Evolutionary conservation across 2,113 vertebrate genomes (phyloP).

Genomic region (Hucho hucho): DNA sequence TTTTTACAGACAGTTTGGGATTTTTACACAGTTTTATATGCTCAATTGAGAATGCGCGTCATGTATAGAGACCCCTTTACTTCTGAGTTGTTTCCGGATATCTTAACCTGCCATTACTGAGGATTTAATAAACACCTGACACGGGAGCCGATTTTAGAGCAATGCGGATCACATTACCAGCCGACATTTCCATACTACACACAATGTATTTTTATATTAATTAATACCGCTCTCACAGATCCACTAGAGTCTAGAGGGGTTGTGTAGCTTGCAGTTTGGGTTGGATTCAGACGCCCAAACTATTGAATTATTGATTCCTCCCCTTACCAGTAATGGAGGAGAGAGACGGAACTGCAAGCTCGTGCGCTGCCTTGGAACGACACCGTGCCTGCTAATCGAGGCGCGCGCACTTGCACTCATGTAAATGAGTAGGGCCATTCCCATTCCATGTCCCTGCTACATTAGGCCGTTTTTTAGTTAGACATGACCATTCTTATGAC

Average conservation of each 20-base stretch:
- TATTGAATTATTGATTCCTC: slow-evolving; percentile 78
- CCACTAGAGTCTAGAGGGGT: slow-evolving; percentile 51
- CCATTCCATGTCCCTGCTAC: slow-evolving; percentile 7
- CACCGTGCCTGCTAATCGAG: slow-evolving; percentile 22
- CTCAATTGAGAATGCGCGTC: too few relatives aligned
- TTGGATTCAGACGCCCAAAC: slow-evolving; percentile 73
- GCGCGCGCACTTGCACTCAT: slow-evolving; percentile 34
- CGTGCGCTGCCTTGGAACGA: slow-evolving; percentile 41
- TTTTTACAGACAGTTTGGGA: neutral
- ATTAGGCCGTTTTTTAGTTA: neutral
- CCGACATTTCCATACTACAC: slow-evolving; percentile 70
- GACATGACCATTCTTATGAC: too few relatives aligned
- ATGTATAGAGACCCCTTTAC: too few relatives aligned
- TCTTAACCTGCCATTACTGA: slow-evolving; percentile 66
- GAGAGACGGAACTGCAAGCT: slow-evolving; percentile 69
- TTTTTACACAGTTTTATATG: too few relatives aligned
- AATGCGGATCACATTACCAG: slow-evolving; percentile 61
- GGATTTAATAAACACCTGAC: slow-evolving; percentile 72
- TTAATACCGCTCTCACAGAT: slow-evolving; percentile 69
- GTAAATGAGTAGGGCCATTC: neutral
- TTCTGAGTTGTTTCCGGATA: slow-evolving; percentile 52
- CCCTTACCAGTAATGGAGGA: slow-evolving; percentile 70
- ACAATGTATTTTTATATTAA: slow-evolving; percentile 73
- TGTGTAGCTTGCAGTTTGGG: slow-evolving; percentile 62
- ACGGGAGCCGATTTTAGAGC: slow-evolving; percentile 59